Conservation (phyloP, 2,888 invertebrate genomes). For the Drosophila stalkeri region DNA sequence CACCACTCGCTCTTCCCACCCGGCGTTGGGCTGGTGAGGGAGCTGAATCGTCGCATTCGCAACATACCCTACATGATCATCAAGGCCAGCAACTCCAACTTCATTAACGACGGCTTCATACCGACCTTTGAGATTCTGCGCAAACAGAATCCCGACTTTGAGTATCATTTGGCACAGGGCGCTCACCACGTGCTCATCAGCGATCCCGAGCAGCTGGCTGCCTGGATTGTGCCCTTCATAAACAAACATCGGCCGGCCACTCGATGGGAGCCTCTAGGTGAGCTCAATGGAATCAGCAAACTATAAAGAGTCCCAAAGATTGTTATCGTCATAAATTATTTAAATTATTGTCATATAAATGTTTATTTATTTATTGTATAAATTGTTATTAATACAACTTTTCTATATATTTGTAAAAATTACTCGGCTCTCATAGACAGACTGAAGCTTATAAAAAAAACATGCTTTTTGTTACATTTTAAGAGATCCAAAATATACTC, state of each 20-base stretch:
- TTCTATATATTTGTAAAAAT: not conserved
- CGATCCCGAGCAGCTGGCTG: slow-evolving; percentile 87
- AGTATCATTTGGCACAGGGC: slow-evolving; percentile 87
- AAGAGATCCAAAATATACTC: not conserved
- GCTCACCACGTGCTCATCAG: slow-evolving; percentile 90
- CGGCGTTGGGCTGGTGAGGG: slow-evolving; percentile 85
- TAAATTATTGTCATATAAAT: not conserved
- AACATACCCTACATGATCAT: slow-evolving; percentile 87
- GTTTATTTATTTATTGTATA: not conserved
- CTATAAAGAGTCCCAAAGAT: not conserved
- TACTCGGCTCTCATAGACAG: not conserved
- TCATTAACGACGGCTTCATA: slow-evolving; percentile 85
- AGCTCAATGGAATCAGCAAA: not conserved
- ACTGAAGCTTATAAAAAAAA: not conserved
- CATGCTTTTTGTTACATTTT: not conserved
- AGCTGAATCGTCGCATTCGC: slow-evolving; percentile 86
- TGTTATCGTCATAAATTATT: too few species aligned
- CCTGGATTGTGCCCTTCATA: slow-evolving; percentile 87
- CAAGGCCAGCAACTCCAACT: slow-evolving; percentile 87
- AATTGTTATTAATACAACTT: not conserved
- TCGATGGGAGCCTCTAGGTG: slow-evolving; percentile 11
- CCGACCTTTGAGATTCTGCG: slow-evolving; percentile 86
- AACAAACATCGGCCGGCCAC: slow-evolving; percentile 64
- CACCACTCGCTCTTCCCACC: slow-evolving; percentile 29
- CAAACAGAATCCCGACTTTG: slow-evolving; percentile 86